Evolutionary conservation across 2,113 vertebrate genomes (phyloP).

Genomic region (Echinops telfairi): DNA sequence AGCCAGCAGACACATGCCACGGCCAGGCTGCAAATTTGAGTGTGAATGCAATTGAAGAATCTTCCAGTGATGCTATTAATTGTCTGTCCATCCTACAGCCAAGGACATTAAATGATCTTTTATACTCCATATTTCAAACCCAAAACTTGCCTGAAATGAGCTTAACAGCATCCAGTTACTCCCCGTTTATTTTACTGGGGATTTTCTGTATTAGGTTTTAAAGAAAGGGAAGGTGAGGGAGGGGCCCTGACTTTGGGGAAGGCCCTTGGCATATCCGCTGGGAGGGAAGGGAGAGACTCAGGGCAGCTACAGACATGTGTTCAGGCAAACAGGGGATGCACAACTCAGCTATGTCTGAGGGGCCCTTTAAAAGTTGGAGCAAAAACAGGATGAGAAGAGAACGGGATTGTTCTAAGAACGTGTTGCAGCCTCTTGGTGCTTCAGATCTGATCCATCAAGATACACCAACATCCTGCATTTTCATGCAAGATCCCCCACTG

Average conservation of each 20-base stretch:
- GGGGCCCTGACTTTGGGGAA: not conserved
- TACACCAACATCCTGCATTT: not conserved
- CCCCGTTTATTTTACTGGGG: not conserved
- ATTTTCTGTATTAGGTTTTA: not conserved
- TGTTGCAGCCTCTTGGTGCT: not conserved
- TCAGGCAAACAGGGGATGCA: not conserved
- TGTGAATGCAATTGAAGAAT: constrained; percentile 34
- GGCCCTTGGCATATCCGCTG: not conserved
- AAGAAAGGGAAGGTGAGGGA: not conserved
- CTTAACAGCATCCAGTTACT: not conserved
- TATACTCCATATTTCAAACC: constrained; percentile 7
- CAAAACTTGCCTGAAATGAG: not conserved
- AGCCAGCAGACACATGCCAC: not conserved
- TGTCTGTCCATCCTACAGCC: not conserved
- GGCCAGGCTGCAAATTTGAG: constrained; percentile 31
- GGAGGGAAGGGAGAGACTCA: no score
- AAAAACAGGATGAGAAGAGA: no score
- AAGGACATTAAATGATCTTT: not conserved
- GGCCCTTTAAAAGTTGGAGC: no score
- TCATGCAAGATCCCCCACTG: constrained; percentile 1
- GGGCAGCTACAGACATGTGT: accelerated
- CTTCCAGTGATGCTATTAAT: constrained; percentile 40
- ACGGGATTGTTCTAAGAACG: no score
- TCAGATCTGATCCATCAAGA: not conserved
- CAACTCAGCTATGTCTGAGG: not conserved